Percentiles rank a stretch among this genome's conserved stretches.
phyloP scores from a whole-genome alignment of 2,113 vertebrate genomes.

The Lagopus muta region DNA sequence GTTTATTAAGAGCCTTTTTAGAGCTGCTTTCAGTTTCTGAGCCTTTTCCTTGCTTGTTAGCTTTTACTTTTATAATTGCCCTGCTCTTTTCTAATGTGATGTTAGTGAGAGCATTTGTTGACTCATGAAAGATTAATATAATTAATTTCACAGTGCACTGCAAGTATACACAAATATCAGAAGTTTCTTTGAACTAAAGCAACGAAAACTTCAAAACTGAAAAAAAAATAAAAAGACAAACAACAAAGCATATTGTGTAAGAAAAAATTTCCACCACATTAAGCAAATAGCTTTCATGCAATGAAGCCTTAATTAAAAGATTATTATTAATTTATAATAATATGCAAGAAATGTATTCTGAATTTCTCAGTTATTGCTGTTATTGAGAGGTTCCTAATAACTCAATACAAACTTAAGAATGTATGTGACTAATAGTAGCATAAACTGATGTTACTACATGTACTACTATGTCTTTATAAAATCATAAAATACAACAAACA shows the following conservation, averaged over 20 bases:
- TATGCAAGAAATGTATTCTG: constrained; percentile 13
- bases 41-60: background rate
- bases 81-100: background rate
- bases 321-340: background rate
- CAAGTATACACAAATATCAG: background rate
- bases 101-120: background rate
- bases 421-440: background rate
- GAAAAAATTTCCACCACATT: constrained; percentile 53
- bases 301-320: constrained; percentile 67
- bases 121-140: background rate
- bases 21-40: background rate
- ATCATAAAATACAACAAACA: rapidly evolving
- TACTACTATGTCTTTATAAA: background rate
- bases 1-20: background rate
- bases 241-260: background rate
- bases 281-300: constrained; percentile 51
- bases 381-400: constrained; percentile 16
- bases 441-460: background rate
- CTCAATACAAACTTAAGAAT: background rate
- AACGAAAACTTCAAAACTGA: constrained; percentile 48
- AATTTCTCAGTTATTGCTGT: background rate
- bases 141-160: background rate
- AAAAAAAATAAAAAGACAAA: constrained; percentile 43
- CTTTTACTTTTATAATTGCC: background rate
- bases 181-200: constrained; percentile 40